Evolutionary conservation across 2,797 vertebrate species (phyloP).

Genomic region (Smutsia gigantea): DNA sequence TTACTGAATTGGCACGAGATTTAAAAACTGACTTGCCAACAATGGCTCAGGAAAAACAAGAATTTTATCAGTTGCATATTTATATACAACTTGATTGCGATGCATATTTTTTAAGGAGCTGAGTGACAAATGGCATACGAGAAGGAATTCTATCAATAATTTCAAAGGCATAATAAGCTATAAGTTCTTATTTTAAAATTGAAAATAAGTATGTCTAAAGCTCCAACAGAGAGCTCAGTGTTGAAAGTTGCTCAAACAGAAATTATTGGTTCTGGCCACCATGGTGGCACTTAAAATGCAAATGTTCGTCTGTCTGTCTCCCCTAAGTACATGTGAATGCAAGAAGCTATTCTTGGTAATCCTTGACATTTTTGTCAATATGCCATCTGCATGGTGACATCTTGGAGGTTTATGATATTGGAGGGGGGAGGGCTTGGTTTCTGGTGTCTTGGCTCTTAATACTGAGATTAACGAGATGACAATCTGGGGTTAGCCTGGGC

Average conservation of each 20-base stretch:
- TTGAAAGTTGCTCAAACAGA: slow-evolving; percentile 22
- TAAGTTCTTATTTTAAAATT: slow-evolving; percentile 27
- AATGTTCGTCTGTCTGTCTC: slow-evolving; percentile 59
- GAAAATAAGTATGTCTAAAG: slow-evolving; percentile 18
- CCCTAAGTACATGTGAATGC: slow-evolving; percentile 58
- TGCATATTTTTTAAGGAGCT: slow-evolving; percentile 12
- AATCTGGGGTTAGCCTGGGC: neutral
- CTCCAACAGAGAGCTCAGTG: slow-evolving; percentile 2
- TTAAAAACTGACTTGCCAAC: slow-evolving; percentile 34
- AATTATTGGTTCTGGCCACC: slow-evolving; percentile 59
- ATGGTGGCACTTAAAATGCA: slow-evolving; percentile 60
- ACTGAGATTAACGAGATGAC: slow-evolving; percentile 46
- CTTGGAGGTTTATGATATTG: slow-evolving; percentile 66
- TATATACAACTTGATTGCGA: slow-evolving; percentile 1
- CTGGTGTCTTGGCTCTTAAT: slow-evolving; percentile 50
- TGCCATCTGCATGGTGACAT: slow-evolving; percentile 71
- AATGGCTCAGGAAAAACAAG: slow-evolving; percentile 60
- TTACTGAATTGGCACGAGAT: slow-evolving; percentile 51
- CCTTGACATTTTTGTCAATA: slow-evolving; percentile 76
- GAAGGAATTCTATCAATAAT: slow-evolving; percentile 3
- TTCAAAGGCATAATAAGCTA: slow-evolving; percentile 17
- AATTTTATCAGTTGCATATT: slow-evolving; percentile 12
- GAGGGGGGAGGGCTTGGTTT: slow-evolving; percentile 27
- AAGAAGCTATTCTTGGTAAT: slow-evolving; percentile 76
- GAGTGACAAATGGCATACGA: neutral